A percentile compares a stretch with the other conserved stretches of the same genome.
These are phyloP conservation scores for Ditula angustiorana DNA, from an alignment of 2,888 invertebrate genomes.

Conservation along the genomic window DNA sequence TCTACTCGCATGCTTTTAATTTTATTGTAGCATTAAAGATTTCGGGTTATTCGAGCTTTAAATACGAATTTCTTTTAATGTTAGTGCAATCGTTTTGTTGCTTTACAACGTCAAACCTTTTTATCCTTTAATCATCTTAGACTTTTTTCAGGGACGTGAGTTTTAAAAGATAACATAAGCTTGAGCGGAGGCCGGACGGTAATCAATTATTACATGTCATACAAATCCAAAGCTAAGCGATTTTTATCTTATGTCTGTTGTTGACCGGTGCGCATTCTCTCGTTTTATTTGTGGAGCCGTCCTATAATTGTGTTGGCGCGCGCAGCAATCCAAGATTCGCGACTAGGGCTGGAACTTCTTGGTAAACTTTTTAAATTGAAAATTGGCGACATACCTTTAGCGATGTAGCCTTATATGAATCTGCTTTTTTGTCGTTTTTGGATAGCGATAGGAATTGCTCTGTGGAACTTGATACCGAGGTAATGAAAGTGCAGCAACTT, in stretches of 20 bases:
- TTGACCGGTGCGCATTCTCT: constrained; percentile 22
- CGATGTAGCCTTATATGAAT: constrained; percentile 10
- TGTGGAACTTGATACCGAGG: background rate
- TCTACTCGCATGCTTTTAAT: constrained; percentile 27
- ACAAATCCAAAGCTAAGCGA: constrained; percentile 23
- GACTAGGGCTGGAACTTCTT: constrained; percentile 48
- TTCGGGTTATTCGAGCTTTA: constrained; percentile 12
- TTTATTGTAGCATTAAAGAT: constrained; percentile 24
- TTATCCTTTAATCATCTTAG: constrained; percentile 7
- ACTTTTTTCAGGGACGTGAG: background rate
- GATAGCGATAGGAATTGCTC: background rate
- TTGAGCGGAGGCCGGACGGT: constrained; percentile 23
- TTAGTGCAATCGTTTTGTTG: constrained; percentile 12
- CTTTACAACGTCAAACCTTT: constrained; percentile 3
- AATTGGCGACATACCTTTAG: constrained; percentile 8
- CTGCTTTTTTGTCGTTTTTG: background rate
- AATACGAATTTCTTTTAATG: constrained; percentile 14
- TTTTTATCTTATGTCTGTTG: constrained; percentile 25
- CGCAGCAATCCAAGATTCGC: constrained; percentile 54
- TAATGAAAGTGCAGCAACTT: too few relatives aligned
- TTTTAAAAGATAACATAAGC: constrained; percentile 30
- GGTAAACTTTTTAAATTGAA: constrained; percentile 42
- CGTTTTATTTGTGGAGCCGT: constrained; percentile 29
- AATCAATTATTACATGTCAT: constrained; percentile 35
- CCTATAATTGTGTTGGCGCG: constrained; percentile 47